Evolutionary conservation across 2,113 vertebrate genomes (phyloP).

Genomic region (Tenebrosternarchus preto): DNA sequence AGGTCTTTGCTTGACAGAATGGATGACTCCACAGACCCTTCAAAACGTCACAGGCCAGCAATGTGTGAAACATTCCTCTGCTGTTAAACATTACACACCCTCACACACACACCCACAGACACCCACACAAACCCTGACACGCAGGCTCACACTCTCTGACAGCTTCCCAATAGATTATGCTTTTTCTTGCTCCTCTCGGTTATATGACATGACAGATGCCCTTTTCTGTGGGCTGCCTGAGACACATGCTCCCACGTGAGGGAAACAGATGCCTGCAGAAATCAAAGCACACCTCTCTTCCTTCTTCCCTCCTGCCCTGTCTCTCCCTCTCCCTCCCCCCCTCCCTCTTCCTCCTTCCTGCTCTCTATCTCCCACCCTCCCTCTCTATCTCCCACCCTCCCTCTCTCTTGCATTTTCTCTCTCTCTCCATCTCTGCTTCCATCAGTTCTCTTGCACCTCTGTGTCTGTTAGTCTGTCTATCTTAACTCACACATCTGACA

Average conservation of each 20-base stretch:
- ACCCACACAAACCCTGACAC: slow-evolving; percentile 11
- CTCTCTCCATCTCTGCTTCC: background rate
- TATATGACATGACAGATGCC: slow-evolving; percentile 52
- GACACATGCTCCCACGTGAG: slow-evolving; percentile 27
- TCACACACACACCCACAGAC: slow-evolving; percentile 31
- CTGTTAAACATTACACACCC: slow-evolving; percentile 12
- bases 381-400: background rate
- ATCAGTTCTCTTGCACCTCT: slow-evolving; percentile 13
- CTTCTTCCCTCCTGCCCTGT: too few species aligned
- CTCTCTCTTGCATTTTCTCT: slow-evolving; percentile 1
- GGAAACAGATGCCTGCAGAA: slow-evolving; percentile 46
- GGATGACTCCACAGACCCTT: slow-evolving; percentile 4
- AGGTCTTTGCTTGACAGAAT: background rate
- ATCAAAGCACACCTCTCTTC: slow-evolving; percentile 14
- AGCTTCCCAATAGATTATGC: slow-evolving; percentile 50
- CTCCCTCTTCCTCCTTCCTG: slow-evolving; percentile 3
- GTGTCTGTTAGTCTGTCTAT: slow-evolving; percentile 5
- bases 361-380: background rate
- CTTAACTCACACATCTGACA: slow-evolving; percentile 17
- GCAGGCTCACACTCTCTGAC: slow-evolving; percentile 18
- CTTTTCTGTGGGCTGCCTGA: slow-evolving; percentile 39
- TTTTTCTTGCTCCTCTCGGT: slow-evolving; percentile 44
- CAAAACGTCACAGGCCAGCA: background rate
- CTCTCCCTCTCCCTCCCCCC: background rate
- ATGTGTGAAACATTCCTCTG: background rate